Evolutionary conservation across 2,113 vertebrate species (phyloP).

Genomic region (Xiphophorus hellerii): DNA sequence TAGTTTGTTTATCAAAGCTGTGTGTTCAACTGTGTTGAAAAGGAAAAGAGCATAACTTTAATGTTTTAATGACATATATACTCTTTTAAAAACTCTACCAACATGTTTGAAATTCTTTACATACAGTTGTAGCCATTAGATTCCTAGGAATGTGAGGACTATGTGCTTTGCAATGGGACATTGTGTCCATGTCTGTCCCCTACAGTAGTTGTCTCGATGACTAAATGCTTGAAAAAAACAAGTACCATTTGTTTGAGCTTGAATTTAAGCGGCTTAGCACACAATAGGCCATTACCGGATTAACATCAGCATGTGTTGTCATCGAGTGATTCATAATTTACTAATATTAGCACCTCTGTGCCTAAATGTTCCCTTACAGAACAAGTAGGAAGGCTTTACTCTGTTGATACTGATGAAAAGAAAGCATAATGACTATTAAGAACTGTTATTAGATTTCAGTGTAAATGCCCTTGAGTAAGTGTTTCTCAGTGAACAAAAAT

Average conservation of each 20-base stretch:
- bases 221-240: neutral
- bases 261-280: too few relatives aligned
- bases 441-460: neutral
- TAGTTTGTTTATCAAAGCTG: neutral
- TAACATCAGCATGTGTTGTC: neutral
- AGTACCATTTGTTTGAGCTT: neutral
- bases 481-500: slow-evolving; percentile 1
- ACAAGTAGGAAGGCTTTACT: neutral
- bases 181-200: neutral
- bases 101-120: neutral
- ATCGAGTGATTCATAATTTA: neutral
- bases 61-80: neutral
- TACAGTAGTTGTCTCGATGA: neutral
- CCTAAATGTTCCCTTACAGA: neutral
- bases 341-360: neutral
- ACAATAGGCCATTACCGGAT: neutral
- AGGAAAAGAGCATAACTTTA: neutral
- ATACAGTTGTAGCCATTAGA: neutral
- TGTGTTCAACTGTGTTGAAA: neutral
- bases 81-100: neutral
- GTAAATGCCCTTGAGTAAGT: neutral
- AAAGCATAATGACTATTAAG: too few relatives aligned
- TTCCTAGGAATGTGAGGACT: neutral
- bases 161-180: neutral
- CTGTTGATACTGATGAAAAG: neutral